These are phyloP conservation scores for Panorpa germanica DNA, from an alignment of 2,888 invertebrate species.

Conservation along the genomic window DNA sequence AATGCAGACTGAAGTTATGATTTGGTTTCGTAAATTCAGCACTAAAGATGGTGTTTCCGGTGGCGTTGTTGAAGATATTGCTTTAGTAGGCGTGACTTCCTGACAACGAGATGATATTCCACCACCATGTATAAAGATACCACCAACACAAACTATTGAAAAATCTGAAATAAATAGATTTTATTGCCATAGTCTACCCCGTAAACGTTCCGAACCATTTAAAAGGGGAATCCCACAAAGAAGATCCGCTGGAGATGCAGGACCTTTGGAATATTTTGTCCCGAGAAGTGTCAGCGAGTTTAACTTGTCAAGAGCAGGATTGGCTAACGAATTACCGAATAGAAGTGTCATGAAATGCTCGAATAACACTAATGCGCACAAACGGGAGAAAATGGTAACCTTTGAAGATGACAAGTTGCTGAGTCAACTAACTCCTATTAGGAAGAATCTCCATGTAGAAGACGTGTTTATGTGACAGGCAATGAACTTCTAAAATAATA, in stretches of 20 bases:
- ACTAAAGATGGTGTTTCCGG: slow-evolving; percentile 23
- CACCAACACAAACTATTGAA: slow-evolving; percentile 21
- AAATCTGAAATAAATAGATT: slow-evolving; percentile 28
- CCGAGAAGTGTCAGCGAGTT: slow-evolving; percentile 72
- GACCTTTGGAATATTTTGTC: slow-evolving; percentile 63
- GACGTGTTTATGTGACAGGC: slow-evolving; percentile 71
- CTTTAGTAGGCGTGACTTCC: slow-evolving; percentile 32
- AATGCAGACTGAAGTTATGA: slow-evolving; percentile 54
- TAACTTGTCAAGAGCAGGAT: slow-evolving; percentile 46
- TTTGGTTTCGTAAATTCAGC: slow-evolving; percentile 25
- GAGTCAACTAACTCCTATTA: slow-evolving; percentile 18
- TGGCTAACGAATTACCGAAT: slow-evolving; percentile 19
- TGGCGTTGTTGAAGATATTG: slow-evolving; percentile 27
- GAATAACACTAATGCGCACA: slow-evolving; percentile 16
- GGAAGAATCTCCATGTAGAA: slow-evolving; percentile 30
- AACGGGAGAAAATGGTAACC: slow-evolving; percentile 61
- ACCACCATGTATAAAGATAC: neutral
- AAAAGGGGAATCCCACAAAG: slow-evolving; percentile 45
- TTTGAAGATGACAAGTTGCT: slow-evolving; percentile 51
- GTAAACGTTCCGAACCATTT: slow-evolving; percentile 21
- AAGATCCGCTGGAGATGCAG: slow-evolving; percentile 34
- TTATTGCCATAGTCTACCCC: slow-evolving; percentile 29
- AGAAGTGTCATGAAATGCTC: slow-evolving; percentile 16
- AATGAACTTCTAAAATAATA: no score
- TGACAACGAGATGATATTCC: slow-evolving; percentile 27